Conservation (phyloP, 1,140 invertebrate species). For the Drosophila rufa region DNA sequence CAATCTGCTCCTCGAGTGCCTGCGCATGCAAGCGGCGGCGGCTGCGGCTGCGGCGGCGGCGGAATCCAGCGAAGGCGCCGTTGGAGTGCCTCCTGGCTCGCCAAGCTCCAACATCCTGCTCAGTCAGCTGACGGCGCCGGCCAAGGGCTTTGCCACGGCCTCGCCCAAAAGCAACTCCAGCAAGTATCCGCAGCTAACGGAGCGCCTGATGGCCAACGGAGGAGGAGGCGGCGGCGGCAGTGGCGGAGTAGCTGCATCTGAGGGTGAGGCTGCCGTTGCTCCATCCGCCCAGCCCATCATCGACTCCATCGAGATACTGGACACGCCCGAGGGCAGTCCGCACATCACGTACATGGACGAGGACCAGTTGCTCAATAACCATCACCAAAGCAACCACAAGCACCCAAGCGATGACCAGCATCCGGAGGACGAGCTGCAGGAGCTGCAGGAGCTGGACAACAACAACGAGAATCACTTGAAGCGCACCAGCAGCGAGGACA, state of each 20-base stretch:
- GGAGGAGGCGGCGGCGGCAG: conserved; percentile 13
- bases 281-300: conserved; percentile 47
- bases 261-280: neutral
- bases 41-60: neutral
- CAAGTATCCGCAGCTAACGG: conserved; percentile 78
- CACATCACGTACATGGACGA: conserved; percentile 45
- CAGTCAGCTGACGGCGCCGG: conserved; percentile 67
- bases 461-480: conserved; percentile 73
- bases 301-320: conserved; percentile 81
- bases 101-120: conserved; percentile 65
- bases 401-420: conserved; percentile 17
- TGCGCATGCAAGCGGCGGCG: conserved; percentile 33
- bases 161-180: conserved; percentile 34
- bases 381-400: conserved; percentile 39
- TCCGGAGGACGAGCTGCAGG: conserved; percentile 31
- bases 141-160: conserved; percentile 60
- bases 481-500: conserved; percentile 48
- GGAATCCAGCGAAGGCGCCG: neutral
- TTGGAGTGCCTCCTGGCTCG: conserved; percentile 23
- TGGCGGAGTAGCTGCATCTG: neutral
- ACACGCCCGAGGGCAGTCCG: conserved; percentile 80
- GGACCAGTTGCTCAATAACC: conserved; percentile 54
- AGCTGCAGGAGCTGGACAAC: conserved; percentile 45
- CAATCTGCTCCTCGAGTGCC: conserved; percentile 47
- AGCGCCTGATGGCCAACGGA: conserved; percentile 76